phyloP scores from a whole-genome alignment of 1,140 invertebrate species.

The Adelges cooleyi region DNA sequence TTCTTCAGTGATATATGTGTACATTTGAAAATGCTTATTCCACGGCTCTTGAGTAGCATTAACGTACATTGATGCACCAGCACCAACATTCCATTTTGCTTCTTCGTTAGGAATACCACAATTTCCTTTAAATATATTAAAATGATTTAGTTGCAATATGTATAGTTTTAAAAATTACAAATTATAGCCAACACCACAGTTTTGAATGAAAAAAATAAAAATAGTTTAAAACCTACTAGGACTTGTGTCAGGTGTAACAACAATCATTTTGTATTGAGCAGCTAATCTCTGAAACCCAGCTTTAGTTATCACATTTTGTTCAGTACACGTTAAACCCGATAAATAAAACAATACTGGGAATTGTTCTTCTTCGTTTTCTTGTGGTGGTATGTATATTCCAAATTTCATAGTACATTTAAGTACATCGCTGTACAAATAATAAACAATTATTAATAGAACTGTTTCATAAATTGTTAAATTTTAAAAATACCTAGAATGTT shows the following conservation, averaged over 20 bases:
- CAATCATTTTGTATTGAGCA: conserved; percentile 63
- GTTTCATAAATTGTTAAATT: background rate
- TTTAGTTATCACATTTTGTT: conserved; percentile 94
- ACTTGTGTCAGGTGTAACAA: conserved; percentile 92
- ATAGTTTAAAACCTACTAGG: conserved; percentile 48
- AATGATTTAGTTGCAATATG: background rate
- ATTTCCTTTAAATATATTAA: conserved; percentile 46
- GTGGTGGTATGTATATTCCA: conserved; percentile 75
- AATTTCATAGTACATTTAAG: conserved; percentile 88
- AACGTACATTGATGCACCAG: conserved; percentile 90
- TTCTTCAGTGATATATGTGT: conserved; percentile 87
- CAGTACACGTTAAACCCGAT: conserved; percentile 88
- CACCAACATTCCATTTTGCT: conserved; percentile 87
- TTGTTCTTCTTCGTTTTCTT: conserved; percentile 48
- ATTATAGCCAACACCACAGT: background rate
- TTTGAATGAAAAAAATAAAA: background rate
- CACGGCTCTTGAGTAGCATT: conserved; percentile 85
- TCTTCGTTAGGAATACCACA: conserved; percentile 80
- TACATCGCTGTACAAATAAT: conserved; percentile 44
- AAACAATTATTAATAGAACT: background rate
- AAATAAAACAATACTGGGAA: conserved; percentile 83
- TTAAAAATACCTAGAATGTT: conserved; percentile 65
- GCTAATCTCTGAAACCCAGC: conserved; percentile 83
- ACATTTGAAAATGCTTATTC: conserved; percentile 93
- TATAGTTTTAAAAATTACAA: background rate